These are phyloP conservation scores for Agriopis leucophaearia DNA, from an alignment of 2,888 invertebrate species.

Conservation along the genomic window DNA sequence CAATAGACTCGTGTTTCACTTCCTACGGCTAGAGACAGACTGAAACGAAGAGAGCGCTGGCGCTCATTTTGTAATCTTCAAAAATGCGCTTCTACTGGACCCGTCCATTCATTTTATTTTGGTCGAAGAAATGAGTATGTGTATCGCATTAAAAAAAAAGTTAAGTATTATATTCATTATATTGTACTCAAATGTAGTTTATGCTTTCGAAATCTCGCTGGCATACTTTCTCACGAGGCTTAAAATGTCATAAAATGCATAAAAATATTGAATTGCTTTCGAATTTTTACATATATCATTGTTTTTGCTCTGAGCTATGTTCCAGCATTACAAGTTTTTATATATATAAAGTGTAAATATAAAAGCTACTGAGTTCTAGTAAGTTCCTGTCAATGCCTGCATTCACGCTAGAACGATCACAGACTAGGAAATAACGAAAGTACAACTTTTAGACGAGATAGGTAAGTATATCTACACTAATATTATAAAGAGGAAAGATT, in stretches of 20 bases:
- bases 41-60: too few species aligned
- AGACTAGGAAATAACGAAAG: not conserved
- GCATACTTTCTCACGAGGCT: slow-evolving; percentile 18
- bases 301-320: slow-evolving; percentile 4
- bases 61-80: too few species aligned
- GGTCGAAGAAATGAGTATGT: too few species aligned
- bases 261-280: not conserved
- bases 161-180: slow-evolving; percentile 6
- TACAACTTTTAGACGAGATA: not conserved
- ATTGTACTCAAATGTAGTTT: not conserved
- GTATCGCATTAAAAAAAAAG: too few species aligned
- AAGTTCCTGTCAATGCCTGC: slow-evolving; percentile 13
- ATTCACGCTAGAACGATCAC: not conserved
- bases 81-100: too few species aligned
- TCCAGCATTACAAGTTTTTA: not conserved
- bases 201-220: slow-evolving; percentile 23
- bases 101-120: too few species aligned
- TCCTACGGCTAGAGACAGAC: too few species aligned
- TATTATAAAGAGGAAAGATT: too few species aligned
- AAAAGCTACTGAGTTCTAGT: slow-evolving; percentile 3
- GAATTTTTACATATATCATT: not conserved
- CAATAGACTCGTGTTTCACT: too few species aligned
- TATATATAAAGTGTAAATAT: slow-evolving; percentile 4
- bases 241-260: slow-evolving; percentile 12
- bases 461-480: too few species aligned